Base-by-base conservation (phyloP, 2,113 vertebrate genomes). In the Coptodon rendalli region DNA sequence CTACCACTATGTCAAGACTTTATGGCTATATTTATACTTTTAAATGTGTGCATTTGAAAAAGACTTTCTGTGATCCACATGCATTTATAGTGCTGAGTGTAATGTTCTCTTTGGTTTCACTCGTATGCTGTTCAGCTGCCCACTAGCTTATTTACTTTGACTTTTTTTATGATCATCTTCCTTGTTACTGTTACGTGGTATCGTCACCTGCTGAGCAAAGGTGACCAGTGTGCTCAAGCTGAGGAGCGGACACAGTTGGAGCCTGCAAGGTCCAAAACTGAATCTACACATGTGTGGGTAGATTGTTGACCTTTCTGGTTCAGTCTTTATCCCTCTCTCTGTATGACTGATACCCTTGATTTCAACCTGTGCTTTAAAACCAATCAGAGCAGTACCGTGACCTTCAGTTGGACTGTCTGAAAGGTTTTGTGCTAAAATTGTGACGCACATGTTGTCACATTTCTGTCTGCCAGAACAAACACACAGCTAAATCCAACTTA, bases 401-500 rank as follows among this genome's bases (percentile, higher is more conserved):
- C 95, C 93, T 95, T 94, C 84, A 81, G 84, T 61, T 27, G 52
- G 83, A 76, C 87, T 83, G 81, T 81, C 5, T 63, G 86, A 90
- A 89, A 93, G 57, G 89, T 93, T 94, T 88, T 45, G 83, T 82
- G 54, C 83, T 90, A 63, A 88, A 84, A 84, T 56, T n/a, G 79
- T 84, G 79, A 71, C 6, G 14, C n/a, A 31, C 81, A 29, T 8
- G 45, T 19, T 61, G 24, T 59, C 27, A 17, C 61, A 80, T 84
- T 78, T 76, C 82, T 40, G 13, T 34, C n/a, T 86, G 88, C 91
- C 91, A 90, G 87, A 50, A 84, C 68, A 94, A 95, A 94, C 84
- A 87, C 40, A 81, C 89, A 89, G 76, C 86, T 93, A 89, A 92
- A 87, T 91, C 85, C 84, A 84, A 87, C 87, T 89, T 93, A 91